Evolutionary conservation across 2,888 invertebrate genomes (phyloP).

Genomic region (Piscicola geometra): DNA sequence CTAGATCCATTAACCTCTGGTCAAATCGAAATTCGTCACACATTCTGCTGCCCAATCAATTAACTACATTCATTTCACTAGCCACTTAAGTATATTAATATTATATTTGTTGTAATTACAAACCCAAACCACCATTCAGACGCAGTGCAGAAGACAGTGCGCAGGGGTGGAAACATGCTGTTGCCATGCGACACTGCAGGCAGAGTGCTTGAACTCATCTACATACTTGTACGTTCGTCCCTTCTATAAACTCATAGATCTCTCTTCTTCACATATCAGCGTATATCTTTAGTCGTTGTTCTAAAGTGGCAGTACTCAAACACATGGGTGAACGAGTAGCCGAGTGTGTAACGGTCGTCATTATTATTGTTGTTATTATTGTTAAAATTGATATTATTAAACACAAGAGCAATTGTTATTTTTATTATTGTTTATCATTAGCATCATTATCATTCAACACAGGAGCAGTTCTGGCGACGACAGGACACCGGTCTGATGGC

Average conservation of each 20-base stretch:
- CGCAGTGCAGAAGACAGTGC: conserved; percentile 84
- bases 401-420: too few relatives aligned
- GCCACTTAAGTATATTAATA: conserved; percentile 8
- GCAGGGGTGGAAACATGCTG: conserved; percentile 89
- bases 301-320: too few relatives aligned
- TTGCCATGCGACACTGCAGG: conserved; percentile 96
- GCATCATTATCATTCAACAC: conserved; percentile 27
- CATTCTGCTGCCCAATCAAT: too few relatives aligned
- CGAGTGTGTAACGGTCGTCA: too few relatives aligned
- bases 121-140: conserved; percentile 66
- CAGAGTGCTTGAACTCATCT: conserved; percentile 86
- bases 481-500: conserved; percentile 85
- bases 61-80: conserved; percentile 12
- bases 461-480: conserved; percentile 56
- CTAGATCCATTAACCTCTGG: too few relatives aligned
- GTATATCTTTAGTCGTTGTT: too few relatives aligned
- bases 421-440: neutral
- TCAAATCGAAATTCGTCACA: too few relatives aligned
- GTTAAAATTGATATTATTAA: too few relatives aligned
- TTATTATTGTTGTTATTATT: too few relatives aligned
- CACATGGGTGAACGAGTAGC: too few relatives aligned
- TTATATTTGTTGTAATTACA: conserved; percentile 43
- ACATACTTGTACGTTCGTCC: conserved; percentile 67
- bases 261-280: too few relatives aligned
- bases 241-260: too few relatives aligned